Evolutionary conservation across 2,888 invertebrate species (phyloP), one percentile per base, ranked within the genome.

Genomic region (Chymomyza procnemis): DNA sequence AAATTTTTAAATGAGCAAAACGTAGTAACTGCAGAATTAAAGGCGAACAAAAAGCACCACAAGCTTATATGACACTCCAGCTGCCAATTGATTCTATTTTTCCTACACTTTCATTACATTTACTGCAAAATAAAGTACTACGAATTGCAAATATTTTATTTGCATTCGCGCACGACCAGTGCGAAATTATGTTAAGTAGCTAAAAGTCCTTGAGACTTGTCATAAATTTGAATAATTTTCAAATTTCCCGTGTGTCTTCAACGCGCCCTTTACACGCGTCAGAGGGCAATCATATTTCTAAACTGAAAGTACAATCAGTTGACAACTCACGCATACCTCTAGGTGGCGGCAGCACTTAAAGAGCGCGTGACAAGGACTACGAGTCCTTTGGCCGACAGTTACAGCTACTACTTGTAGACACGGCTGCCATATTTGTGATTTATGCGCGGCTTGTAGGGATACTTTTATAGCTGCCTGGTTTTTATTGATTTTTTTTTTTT

Each of bases 181-280:
- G 26, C 22, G 8, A 73, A 79, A 84, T 84, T 81, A 84, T 81
- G 81, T 71, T 75, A 84, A 84, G 75, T 57, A 71, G 75, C 64
- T 70, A 75, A 75, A 83, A 83, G 74, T 71, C 69, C 71, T 66
- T 70, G 64, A 22, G 71, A 79, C 73, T 81, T 83, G 77, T 77
- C 75, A 74, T 67, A 77, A 77, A 79, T 74, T 80, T 72, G 81
- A 77, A 75, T 79, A 81, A 75, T 81, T 73, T 69, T 69, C 50
- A 64, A 71, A 70, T 50, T 69, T 77, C 69, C 71, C 74, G 76
- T 59, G 61, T 41, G 64, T 54, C 26, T 47, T 4, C 46, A 34
- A 47, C 19, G 34, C 18, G 58, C 21, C 59, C 47, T 50, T 9
- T 18, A 18, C 50, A 50, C 34, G 12, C 18, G 1, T 4, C 54